A percentile compares a stretch with the other conserved stretches of the same genome.
phyloP scores from a whole-genome alignment of 2,888 invertebrate genomes.

The Drosophila kambysellisi region DNA sequence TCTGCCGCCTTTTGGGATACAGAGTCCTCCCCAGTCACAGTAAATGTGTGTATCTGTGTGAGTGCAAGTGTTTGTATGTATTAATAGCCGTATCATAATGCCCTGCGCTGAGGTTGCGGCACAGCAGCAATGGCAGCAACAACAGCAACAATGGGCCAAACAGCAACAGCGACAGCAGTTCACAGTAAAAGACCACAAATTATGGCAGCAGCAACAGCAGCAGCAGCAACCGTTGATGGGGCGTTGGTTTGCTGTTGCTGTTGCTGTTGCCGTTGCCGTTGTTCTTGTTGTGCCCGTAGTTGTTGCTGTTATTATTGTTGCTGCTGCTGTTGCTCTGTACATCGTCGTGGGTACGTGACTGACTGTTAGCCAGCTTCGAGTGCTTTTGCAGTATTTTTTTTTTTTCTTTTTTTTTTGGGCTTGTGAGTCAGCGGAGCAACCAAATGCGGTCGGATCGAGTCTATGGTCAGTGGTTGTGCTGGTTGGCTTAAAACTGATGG shows the following conservation, averaged over 20 bases:
- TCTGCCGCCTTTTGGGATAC: constrained; percentile 28
- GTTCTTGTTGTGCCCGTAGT: constrained; percentile 3
- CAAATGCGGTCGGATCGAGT: constrained; percentile 40
- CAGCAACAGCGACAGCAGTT: constrained; percentile 45
- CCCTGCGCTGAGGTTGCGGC: constrained; percentile 68
- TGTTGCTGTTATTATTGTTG: constrained; percentile 20
- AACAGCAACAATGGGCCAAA: constrained; percentile 42
- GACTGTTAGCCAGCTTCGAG: constrained; percentile 65
- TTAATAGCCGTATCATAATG: constrained; percentile 72
- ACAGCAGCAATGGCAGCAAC: constrained; percentile 47
- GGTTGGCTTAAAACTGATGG: constrained; percentile 6
- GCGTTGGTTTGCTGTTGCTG: constrained; percentile 42
- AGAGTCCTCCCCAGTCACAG: constrained; percentile 28
- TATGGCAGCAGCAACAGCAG: constrained; percentile 52
- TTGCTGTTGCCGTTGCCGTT: constrained; percentile 26
- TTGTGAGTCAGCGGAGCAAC: constrained; percentile 61
- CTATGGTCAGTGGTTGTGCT: constrained; percentile 40
- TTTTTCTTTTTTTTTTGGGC: constrained; percentile 11
- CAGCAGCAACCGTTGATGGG: constrained; percentile 53
- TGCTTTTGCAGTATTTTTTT: constrained; percentile 42
- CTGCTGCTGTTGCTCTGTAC: constrained; percentile 40
- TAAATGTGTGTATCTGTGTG: constrained; percentile 12
- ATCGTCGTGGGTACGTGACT: constrained; percentile 59
- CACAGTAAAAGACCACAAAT: constrained; percentile 71
- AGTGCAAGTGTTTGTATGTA: constrained; percentile 50